Evolutionary conservation across 2,888 invertebrate genomes (phyloP).

Genomic region (Idaea biselata): DNA sequence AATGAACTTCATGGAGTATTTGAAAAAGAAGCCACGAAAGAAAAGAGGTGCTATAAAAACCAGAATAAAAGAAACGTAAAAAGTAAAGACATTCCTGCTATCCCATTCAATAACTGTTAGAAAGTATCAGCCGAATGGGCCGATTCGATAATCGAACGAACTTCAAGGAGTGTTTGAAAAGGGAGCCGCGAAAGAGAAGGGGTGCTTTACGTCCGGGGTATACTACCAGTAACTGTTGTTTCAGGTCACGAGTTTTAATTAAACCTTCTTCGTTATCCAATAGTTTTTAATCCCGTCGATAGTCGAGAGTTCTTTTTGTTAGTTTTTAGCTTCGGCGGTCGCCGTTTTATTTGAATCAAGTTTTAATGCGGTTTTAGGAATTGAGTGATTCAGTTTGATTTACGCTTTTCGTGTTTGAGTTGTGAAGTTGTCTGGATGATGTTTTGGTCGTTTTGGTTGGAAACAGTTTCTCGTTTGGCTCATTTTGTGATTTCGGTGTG

Average conservation of each 20-base stretch:
- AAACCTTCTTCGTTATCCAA: conserved; percentile 45
- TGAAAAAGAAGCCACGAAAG: too few relatives aligned
- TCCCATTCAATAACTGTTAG: background rate
- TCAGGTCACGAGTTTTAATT: conserved; percentile 45
- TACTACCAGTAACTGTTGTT: conserved; percentile 20
- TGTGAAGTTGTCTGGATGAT: background rate
- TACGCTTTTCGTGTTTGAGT: background rate
- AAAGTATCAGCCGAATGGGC: background rate
- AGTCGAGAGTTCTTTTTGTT: conserved; percentile 23
- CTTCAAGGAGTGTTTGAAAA: background rate
- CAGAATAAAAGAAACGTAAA: too few relatives aligned
- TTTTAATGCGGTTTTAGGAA: conserved; percentile 7
- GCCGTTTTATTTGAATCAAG: conserved; percentile 14
- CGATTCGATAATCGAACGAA: background rate
- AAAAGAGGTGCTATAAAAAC: too few relatives aligned
- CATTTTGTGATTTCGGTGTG: background rate
- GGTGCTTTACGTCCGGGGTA: too few relatives aligned
- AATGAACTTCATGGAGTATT: too few relatives aligned
- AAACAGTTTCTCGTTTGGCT: background rate
- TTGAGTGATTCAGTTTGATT: conserved; percentile 14
- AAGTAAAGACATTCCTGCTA: too few relatives aligned
- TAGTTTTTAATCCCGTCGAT: conserved; percentile 50
- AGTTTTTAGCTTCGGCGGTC: conserved; percentile 11
- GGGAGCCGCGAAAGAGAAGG: background rate
- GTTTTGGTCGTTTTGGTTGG: background rate